Conservation (phyloP, 2,113 vertebrate species). For the Tilapia sparmanii region DNA sequence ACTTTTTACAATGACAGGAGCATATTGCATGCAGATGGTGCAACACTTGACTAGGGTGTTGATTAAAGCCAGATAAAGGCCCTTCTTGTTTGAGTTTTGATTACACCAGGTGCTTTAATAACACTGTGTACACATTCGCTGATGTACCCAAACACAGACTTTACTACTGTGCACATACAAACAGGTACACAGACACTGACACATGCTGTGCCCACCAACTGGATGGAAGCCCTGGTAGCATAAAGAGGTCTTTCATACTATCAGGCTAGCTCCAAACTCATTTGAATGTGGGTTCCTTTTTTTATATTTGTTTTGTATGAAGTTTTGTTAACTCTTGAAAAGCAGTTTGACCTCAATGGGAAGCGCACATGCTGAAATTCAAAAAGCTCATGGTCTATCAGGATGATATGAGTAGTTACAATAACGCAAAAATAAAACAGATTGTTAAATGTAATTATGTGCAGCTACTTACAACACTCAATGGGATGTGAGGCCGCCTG, state of each 20-base stretch:
- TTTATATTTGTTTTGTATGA: conserved; percentile 19
- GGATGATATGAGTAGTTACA: neutral
- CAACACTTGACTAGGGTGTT: neutral
- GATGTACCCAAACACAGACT: conserved; percentile 48
- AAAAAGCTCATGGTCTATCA: neutral
- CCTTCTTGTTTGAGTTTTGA: conserved; percentile 45
- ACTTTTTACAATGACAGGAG: neutral
- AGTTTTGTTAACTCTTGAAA: conserved; percentile 33
- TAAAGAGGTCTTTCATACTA: conserved; percentile 44
- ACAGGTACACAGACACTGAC: conserved; percentile 1
- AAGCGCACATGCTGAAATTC: neutral
- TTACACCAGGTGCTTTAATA: conserved; percentile 46
- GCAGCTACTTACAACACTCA: conserved; percentile 88
- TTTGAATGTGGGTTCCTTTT: conserved; percentile 30
- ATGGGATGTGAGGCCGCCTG: conserved; percentile 92
- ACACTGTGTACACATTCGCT: conserved; percentile 41
- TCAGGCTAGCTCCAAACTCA: neutral
- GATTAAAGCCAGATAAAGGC: conserved; percentile 6
- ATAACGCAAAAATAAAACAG: neutral
- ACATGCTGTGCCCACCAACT: conserved; percentile 3
- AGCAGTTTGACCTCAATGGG: neutral
- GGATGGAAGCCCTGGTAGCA: conserved; percentile 5
- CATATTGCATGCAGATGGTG: neutral
- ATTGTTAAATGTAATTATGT: neutral
- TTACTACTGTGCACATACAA: conserved; percentile 24